phyloP scores from a whole-genome alignment of 2,888 invertebrate genomes.

The Tachina grossa region DNA sequence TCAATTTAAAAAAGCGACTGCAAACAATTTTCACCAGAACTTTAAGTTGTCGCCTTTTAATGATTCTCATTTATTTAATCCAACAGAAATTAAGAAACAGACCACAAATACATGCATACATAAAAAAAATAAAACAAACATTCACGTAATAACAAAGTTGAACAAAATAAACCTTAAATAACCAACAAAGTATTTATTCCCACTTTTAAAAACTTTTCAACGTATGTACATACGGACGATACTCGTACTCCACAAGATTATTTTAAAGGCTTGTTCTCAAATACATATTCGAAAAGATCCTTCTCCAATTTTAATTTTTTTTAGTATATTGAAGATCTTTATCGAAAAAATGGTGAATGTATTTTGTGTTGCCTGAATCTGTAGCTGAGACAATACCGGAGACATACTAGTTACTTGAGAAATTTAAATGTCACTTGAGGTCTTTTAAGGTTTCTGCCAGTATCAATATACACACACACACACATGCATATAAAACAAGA shows the following conservation, averaged over 20 bases:
- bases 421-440: constrained; percentile 50
- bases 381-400: constrained; percentile 54
- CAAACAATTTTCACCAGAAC: constrained; percentile 81
- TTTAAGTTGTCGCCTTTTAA: constrained; percentile 81
- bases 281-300: constrained; percentile 80
- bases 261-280: constrained; percentile 59
- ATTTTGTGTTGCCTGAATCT: constrained; percentile 56
- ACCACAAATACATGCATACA: constrained; percentile 44
- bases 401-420: constrained; percentile 46
- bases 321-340: constrained; percentile 77
- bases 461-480: constrained; percentile 3
- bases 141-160: constrained; percentile 32
- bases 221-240: background rate
- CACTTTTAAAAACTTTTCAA: constrained; percentile 30
- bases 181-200: constrained; percentile 41
- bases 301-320: constrained; percentile 71
- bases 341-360: constrained; percentile 76
- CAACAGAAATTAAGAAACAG: constrained; percentile 73
- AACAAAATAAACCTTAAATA: constrained; percentile 52
- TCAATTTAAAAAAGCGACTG: constrained; percentile 80
- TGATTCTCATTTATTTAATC: constrained; percentile 78
- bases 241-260: background rate
- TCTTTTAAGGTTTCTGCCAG: constrained; percentile 39
- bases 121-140: background rate
- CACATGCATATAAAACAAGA: background rate